Evolutionary conservation across 2,113 vertebrate species (phyloP).

Genomic region (Collichthys lucidus): DNA sequence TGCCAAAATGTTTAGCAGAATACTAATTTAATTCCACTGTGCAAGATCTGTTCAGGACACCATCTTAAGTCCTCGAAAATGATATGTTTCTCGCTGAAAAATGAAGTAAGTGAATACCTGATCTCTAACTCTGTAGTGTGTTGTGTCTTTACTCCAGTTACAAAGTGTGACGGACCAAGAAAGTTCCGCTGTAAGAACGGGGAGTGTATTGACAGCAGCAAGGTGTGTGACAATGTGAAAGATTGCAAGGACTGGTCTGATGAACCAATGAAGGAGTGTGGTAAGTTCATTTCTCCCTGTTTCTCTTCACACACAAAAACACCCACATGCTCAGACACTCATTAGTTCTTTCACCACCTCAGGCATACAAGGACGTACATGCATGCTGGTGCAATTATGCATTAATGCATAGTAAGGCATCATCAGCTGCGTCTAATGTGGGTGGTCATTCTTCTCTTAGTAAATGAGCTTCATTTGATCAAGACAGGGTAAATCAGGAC

Average conservation of each 20-base stretch:
- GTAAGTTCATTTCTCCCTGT: constrained; percentile 80
- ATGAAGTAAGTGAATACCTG: neutral
- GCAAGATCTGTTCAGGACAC: neutral
- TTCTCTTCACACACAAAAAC: neutral
- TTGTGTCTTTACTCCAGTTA: constrained; percentile 86
- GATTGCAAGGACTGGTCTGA: constrained; percentile 99
- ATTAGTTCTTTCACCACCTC: constrained; percentile 4
- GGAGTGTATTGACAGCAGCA: constrained; percentile 94
- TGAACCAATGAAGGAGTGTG: constrained; percentile 95
- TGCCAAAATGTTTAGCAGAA: neutral
- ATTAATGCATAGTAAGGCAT: constrained; percentile 1
- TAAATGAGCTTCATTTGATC: constrained; percentile 68
- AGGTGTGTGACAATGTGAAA: constrained; percentile 93
- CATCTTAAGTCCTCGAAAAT: neutral
- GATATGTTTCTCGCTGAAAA: neutral
- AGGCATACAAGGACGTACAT: constrained; percentile 8
- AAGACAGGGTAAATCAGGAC: constrained; percentile 59
- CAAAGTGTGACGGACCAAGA: constrained; percentile 90
- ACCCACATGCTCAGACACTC: neutral
- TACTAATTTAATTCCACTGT: neutral
- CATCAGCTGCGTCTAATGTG: constrained; percentile 46
- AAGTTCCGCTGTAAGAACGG: constrained; percentile 97
- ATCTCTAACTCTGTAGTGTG: neutral
- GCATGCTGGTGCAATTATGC: neutral
- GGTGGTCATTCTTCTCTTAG: constrained; percentile 48